These are phyloP conservation scores for Sebastolobus altivelis DNA, from an alignment of 2,797 vertebrate species.

Conservation along the genomic window DNA sequence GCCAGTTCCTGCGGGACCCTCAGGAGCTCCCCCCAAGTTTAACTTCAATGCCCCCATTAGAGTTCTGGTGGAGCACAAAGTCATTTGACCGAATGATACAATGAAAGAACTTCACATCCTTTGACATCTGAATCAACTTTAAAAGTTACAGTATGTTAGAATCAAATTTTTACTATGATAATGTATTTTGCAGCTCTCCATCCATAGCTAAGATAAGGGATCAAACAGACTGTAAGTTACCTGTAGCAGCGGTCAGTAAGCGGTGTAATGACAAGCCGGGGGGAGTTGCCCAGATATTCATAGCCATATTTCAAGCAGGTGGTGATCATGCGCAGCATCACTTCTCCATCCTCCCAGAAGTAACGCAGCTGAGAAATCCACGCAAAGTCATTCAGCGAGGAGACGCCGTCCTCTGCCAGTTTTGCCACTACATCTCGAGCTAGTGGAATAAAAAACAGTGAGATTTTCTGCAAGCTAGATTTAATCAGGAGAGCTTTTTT, in stretches of 20 bases:
- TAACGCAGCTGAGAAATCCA: conserved; percentile 96
- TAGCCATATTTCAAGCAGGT: conserved; percentile 93
- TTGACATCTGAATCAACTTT: background rate
- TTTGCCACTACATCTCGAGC: conserved; percentile 89
- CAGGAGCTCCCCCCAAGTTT: conserved; percentile 95
- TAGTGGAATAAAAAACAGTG: conserved; percentile 50
- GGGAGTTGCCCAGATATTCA: conserved; percentile 95
- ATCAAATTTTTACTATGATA: background rate
- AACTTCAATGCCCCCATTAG: conserved; percentile 96
- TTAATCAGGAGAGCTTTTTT: background rate
- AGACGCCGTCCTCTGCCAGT: conserved; percentile 84
- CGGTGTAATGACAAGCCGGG: conserved; percentile 92
- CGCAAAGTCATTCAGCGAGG: conserved; percentile 90
- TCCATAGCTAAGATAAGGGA: background rate
- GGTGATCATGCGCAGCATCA: conserved; percentile 93
- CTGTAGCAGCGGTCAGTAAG: conserved; percentile 96
- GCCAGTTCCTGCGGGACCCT: conserved; percentile 96
- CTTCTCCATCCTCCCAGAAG: conserved; percentile 89
- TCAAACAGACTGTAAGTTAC: conserved; percentile 69
- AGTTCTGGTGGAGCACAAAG: conserved; percentile 83
- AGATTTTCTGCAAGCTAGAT: background rate
- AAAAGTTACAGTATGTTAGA: background rate
- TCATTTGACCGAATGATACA: background rate
- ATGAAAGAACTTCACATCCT: background rate
- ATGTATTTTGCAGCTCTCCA: background rate